Conservation (phyloP, 2,888 invertebrate genomes). For the Exephanes ischioxanthus region DNA sequence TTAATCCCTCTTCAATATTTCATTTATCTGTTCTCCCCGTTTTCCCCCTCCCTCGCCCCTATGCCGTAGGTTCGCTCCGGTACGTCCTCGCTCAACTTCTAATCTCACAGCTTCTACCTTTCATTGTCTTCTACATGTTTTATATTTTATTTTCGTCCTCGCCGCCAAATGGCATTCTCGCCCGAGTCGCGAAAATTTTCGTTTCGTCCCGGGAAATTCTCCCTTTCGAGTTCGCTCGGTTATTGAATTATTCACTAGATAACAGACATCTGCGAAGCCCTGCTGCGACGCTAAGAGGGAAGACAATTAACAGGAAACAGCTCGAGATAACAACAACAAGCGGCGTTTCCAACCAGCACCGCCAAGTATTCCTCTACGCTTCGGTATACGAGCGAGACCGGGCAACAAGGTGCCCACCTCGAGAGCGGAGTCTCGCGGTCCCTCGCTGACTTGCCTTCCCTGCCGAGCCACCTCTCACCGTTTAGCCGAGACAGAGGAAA, state of each 20-base stretch:
- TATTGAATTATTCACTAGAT: slow-evolving; percentile 84
- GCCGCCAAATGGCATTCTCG: neutral
- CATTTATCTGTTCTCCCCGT: slow-evolving; percentile 35
- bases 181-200: slow-evolving; percentile 32
- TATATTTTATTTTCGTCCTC: slow-evolving; percentile 11
- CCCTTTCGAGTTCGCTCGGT: slow-evolving; percentile 76
- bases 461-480: slow-evolving; percentile 12
- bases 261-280: slow-evolving; percentile 78
- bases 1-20: slow-evolving; percentile 27
- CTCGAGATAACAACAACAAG: slow-evolving; percentile 82
- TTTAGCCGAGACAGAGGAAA: slow-evolving; percentile 47
- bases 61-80: neutral
- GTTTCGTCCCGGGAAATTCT: slow-evolving; percentile 54
- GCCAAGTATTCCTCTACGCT: slow-evolving; percentile 17
- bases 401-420: slow-evolving; percentile 57
- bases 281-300: slow-evolving; percentile 75
- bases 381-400: slow-evolving; percentile 53
- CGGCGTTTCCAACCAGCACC: slow-evolving; percentile 70
- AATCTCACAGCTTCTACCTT: slow-evolving; percentile 49
- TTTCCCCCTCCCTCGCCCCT: slow-evolving; percentile 8
- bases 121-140: slow-evolving; percentile 39
- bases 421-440: slow-evolving; percentile 42
- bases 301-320: slow-evolving; percentile 84
- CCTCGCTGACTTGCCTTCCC: slow-evolving; percentile 18
- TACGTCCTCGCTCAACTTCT: slow-evolving; percentile 22